These are phyloP conservation scores for Cephus pygmeus DNA, from an alignment of 2,888 invertebrate genomes.

Conservation along the genomic window DNA sequence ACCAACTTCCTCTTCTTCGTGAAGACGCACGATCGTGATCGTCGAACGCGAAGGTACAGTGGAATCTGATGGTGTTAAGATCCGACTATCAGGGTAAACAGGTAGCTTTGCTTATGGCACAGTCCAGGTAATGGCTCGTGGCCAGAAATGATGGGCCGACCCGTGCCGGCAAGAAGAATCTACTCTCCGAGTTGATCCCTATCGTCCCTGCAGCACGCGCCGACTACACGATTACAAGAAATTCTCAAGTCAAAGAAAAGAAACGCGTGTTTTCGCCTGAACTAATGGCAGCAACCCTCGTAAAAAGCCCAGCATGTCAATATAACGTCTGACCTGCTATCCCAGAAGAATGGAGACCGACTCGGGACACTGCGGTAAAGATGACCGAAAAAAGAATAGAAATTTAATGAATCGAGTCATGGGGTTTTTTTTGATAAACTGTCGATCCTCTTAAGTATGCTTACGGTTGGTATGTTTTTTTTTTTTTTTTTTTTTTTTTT, in stretches of 20 bases:
- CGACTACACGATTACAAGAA: constrained; percentile 39
- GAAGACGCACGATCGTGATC: not conserved
- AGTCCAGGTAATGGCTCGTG: not conserved
- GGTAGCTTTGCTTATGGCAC: not conserved
- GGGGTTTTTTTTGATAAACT: not conserved
- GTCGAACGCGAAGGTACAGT: not conserved
- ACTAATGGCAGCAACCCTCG: constrained; percentile 25
- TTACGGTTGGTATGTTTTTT: not conserved
- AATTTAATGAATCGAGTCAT: not conserved
- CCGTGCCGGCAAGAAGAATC: not conserved
- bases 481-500: too few relatives aligned
- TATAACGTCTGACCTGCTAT: constrained; percentile 17
- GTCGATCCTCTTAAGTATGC: not conserved
- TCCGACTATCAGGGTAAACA: not conserved
- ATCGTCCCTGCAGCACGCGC: constrained; percentile 38
- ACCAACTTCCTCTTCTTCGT: not conserved
- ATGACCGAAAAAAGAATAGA: not conserved
- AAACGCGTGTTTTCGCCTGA: constrained; percentile 33
- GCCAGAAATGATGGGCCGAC: not conserved
- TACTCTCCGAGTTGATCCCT: not conserved
- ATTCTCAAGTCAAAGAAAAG: constrained; percentile 38
- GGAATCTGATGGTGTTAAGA: not conserved
- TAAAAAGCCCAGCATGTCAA: constrained; percentile 35
- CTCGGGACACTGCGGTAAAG: not conserved
- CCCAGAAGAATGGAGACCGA: not conserved